Conservation (phyloP, 2,113 vertebrate genomes). For the Myanophis thanlyinensis region DNA sequence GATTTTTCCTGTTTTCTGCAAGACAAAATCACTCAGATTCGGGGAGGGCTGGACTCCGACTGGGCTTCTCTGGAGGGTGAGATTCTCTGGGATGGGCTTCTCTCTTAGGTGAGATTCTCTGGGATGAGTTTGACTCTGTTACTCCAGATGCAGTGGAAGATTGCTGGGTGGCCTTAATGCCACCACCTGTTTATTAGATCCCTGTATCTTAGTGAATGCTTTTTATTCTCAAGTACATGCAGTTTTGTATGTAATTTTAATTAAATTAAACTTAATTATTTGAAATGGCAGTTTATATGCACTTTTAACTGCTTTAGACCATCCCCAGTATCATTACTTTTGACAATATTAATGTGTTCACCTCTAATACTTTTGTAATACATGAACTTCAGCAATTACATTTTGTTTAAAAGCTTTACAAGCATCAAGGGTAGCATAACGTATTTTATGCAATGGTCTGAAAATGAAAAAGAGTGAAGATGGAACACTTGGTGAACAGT, state of each 20-base stretch:
- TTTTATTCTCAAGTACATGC: not conserved
- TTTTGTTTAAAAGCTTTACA: slow-evolving; percentile 36
- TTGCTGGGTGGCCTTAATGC: no score
- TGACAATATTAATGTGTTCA: not conserved
- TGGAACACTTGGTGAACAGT: slow-evolving; percentile 74
- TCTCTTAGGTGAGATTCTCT: no score
- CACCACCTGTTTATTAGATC: no score
- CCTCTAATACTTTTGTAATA: not conserved
- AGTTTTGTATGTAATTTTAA: not conserved
- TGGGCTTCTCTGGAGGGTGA: no score
- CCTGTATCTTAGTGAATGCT: not conserved
- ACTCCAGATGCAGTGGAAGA: no score
- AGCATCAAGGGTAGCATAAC: slow-evolving; percentile 53
- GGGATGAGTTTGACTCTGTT: no score
- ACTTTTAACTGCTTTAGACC: not conserved
- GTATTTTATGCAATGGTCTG: slow-evolving; percentile 62
- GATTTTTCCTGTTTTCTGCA: no score
- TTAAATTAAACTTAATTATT: not conserved
- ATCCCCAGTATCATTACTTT: not conserved
- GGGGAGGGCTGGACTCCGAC: no score
- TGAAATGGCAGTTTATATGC: not conserved
- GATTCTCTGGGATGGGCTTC: no score
- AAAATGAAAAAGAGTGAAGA: slow-evolving; percentile 79
- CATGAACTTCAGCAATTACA: slow-evolving; percentile 27
- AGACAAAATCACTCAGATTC: no score